Percentiles rank a stretch among this genome's conserved stretches.
phyloP scores from a whole-genome alignment of 2,113 vertebrate genomes.

The Rhodinocichla rosea region DNA sequence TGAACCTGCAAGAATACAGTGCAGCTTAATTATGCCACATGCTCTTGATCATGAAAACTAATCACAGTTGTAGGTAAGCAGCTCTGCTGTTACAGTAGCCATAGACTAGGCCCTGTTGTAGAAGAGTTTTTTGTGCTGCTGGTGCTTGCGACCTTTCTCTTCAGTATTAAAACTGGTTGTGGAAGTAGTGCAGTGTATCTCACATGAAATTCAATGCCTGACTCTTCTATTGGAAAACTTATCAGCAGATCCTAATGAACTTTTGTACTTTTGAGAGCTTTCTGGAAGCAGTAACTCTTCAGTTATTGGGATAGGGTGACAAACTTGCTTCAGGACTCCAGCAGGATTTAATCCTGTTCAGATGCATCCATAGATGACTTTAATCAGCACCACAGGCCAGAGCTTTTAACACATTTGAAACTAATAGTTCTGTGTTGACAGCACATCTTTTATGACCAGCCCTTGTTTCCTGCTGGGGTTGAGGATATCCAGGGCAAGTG shows the following conservation, averaged over 20 bases:
- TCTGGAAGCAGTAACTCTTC: not conserved
- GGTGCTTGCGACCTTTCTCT: not conserved
- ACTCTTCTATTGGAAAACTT: not conserved
- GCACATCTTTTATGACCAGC: not conserved
- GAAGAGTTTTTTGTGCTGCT: not conserved
- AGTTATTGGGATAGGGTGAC: not conserved
- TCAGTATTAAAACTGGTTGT: not conserved
- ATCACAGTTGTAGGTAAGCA: not conserved
- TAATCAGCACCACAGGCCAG: not conserved
- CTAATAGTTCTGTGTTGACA: not conserved
- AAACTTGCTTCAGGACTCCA: not conserved
- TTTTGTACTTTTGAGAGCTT: not conserved
- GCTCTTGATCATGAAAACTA: not conserved
- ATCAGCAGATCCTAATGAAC: not conserved
- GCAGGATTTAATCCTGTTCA: not conserved
- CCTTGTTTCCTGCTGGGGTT: not conserved
- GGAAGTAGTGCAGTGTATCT: not conserved
- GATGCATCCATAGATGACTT: not conserved
- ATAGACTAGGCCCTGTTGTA: rapidly evolving
- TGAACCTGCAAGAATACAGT: not conserved
- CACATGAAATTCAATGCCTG: not conserved
- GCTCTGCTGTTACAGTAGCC: not conserved
- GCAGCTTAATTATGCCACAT: not conserved
- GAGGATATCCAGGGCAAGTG: not conserved
- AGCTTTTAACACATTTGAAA: not conserved